Evolutionary conservation across 2,888 invertebrate genomes (phyloP).

Genomic region (Geophilus truncorum): DNA sequence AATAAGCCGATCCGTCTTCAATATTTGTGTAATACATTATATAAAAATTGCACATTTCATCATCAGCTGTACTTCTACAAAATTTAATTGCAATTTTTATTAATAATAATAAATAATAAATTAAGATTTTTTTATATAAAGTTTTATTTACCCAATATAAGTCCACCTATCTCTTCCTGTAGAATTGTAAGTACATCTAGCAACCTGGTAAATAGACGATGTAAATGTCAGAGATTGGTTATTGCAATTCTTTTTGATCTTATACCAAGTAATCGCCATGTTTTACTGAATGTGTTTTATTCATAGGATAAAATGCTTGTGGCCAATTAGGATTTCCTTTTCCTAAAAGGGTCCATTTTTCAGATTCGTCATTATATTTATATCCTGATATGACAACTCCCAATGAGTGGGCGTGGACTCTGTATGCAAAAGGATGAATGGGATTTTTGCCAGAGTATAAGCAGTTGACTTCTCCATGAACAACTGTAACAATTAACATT

Average conservation of each 20-base stretch:
- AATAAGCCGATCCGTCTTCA: conserved; percentile 38
- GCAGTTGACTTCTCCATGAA: conserved; percentile 54
- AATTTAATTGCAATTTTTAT: too few relatives aligned
- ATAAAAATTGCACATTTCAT: conserved; percentile 56
- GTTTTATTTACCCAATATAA: conserved; percentile 53
- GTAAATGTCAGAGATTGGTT: too few relatives aligned
- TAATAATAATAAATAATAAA: too few relatives aligned
- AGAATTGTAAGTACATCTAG: conserved; percentile 56
- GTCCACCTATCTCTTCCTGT: conserved; percentile 47
- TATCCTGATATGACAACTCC: conserved; percentile 50
- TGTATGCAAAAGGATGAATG: conserved; percentile 55
- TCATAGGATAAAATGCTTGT: conserved; percentile 57
- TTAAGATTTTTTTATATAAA: not conserved
- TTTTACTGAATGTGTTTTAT: conserved; percentile 47
- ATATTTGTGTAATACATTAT: conserved; percentile 52
- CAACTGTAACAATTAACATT: too few relatives aligned
- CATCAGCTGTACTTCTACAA: conserved; percentile 48
- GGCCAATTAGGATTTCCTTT: conserved; percentile 60
- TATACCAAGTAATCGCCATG: conserved; percentile 51
- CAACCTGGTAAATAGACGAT: conserved; percentile 48
- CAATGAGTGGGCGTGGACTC: conserved; percentile 56
- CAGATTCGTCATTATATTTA: conserved; percentile 42
- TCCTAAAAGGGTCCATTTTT: conserved; percentile 48
- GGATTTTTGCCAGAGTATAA: conserved; percentile 45
- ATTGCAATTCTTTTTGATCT: too few relatives aligned